A percentile compares a stretch with the other conserved stretches of the same genome.
These are phyloP conservation scores for Brevimyrus niger DNA, from an alignment of 2,113 vertebrate genomes.

Conservation along the genomic window DNA sequence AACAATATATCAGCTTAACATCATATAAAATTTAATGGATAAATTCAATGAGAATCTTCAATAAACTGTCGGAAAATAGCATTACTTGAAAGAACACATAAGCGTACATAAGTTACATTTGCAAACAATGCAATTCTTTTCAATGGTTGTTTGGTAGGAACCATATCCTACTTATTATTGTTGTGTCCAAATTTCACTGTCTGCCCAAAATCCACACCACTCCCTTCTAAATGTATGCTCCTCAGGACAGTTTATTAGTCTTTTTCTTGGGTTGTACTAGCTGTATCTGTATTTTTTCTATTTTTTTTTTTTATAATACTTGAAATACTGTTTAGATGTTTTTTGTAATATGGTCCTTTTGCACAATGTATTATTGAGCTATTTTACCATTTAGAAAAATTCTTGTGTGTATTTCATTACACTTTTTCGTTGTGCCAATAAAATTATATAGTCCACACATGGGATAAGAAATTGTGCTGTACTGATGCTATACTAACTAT, in stretches of 20 bases:
- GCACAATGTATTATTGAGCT: neutral
- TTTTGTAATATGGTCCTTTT: neutral
- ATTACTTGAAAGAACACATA: neutral
- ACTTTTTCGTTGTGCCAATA: neutral
- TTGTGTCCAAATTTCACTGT: too few relatives aligned
- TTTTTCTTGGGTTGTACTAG: neutral
- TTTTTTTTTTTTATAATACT: neutral
- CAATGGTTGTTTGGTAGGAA: neutral
- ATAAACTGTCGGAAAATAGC: neutral
- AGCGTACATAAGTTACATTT: neutral
- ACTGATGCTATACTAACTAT: neutral
- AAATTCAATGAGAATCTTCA: neutral
- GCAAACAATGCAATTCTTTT: neutral
- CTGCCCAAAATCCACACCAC: too few relatives aligned
- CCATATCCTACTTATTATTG: neutral
- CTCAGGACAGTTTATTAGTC: neutral
- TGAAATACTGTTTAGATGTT: neutral
- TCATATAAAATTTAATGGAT: neutral
- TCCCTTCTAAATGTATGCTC: neutral
- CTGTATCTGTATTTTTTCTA: neutral
- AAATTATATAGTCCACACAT: neutral
- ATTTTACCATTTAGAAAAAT: neutral
- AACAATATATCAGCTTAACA: neutral
- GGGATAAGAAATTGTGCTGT: neutral
- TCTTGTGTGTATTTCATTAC: neutral